Evolutionary conservation across 1,140 invertebrate species (phyloP), one percentile per base, ranked within the genome.

Genomic region (Drosophila tropicalis): DNA sequence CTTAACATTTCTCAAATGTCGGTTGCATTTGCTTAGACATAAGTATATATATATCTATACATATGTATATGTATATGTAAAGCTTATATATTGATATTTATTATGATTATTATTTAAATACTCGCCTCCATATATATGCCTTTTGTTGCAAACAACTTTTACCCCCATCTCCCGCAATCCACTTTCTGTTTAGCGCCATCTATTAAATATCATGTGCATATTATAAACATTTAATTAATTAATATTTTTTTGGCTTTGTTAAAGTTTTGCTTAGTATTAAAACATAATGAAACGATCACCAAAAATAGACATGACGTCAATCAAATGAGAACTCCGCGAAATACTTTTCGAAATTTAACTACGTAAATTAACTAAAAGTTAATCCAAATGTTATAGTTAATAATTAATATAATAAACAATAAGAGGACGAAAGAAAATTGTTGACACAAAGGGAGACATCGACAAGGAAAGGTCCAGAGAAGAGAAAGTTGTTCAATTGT

Each of bases 361-460:
- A 62, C 34, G 40, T 39, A 66, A 62, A 71, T 76, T 76, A 76
- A 76, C 72, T 58, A 58, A 58, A 39, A 39, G 56, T 58, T 58
- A 58, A 58, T 66, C 47, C 47, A 70, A 76, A 71, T 73, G 70
- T 72, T 66, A 72, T 62, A 76, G 74, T 69, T 72, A 72, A 68
- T 72, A 72, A 68, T 72, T 71, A 60, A 22, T 63, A 54, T 19
- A 47, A 29, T 22, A 19, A 64, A 60, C 7, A 13, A 13, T 40
- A 55, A 56, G 32, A 60, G 55, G 15, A 22, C 55, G 17, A 56
- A 32, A n/a, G 29, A 4, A 17, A 4, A 17, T 5, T 13, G 17
- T 4, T 6, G 41, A 44, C n/a, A 44, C 0, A 17, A 1, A 17
- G n/a, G n/a, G n/a, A 44, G 41, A 6, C 0, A 25, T 3, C 22